phyloP scores from a whole-genome alignment of 2,888 invertebrate genomes.

The Agonopterix arenella region DNA sequence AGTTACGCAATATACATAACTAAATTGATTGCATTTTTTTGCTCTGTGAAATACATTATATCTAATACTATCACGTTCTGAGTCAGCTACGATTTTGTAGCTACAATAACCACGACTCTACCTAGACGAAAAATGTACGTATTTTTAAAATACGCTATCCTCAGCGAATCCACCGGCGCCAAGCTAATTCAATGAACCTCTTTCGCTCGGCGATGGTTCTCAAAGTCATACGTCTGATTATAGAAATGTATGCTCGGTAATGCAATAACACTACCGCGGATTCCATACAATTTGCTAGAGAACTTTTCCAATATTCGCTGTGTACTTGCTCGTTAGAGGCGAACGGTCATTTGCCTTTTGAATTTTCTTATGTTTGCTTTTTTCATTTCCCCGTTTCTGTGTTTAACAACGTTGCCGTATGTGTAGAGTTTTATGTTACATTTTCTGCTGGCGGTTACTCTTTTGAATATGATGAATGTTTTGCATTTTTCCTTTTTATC shows the following conservation, averaged over 20 bases:
- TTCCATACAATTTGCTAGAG: slow-evolving; percentile 16
- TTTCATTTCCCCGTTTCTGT: slow-evolving; percentile 3
- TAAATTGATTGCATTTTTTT: no score
- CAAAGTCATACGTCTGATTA: slow-evolving; percentile 36
- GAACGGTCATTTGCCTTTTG: slow-evolving; percentile 36
- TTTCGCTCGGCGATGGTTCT: slow-evolving; percentile 19
- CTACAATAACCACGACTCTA: neutral
- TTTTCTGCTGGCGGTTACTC: no score
- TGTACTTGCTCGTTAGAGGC: slow-evolving; percentile 24
- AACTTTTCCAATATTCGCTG: slow-evolving; percentile 25
- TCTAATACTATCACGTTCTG: no score
- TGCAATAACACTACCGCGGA: slow-evolving; percentile 23
- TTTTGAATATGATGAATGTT: no score
- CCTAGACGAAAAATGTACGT: neutral
- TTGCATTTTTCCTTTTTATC: no score
- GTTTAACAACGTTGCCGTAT: neutral
- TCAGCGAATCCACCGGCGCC: slow-evolving; percentile 14
- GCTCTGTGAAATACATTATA: no score
- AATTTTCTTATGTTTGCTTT: slow-evolving; percentile 32
- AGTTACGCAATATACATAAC: no score
- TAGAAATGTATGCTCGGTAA: slow-evolving; percentile 35
- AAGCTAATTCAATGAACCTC: slow-evolving; percentile 31
- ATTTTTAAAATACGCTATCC: neutral
- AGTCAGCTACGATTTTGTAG: no score
- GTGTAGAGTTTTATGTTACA: neutral